phyloP scores from a whole-genome alignment of 2,888 invertebrate genomes.

The Leptinotarsa rubiginosa region DNA sequence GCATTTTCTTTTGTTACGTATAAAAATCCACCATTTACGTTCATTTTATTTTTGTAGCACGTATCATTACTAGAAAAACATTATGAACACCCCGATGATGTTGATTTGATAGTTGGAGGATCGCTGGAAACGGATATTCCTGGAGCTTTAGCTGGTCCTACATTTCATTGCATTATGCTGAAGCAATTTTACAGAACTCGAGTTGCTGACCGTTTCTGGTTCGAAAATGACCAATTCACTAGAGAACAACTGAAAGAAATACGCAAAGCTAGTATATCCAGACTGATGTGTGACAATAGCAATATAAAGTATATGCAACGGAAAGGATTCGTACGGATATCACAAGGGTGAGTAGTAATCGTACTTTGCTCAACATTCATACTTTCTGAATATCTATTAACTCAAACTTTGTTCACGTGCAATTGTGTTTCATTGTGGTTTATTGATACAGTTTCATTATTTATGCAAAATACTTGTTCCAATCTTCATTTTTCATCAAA shows the following conservation, averaged over 20 bases:
- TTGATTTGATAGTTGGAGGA: slow-evolving; percentile 87
- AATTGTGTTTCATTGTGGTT: not conserved
- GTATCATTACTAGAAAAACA: slow-evolving; percentile 72
- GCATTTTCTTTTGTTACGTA: too few species aligned
- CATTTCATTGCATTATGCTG: slow-evolving; percentile 85
- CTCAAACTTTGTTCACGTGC: not conserved
- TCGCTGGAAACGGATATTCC: slow-evolving; percentile 80
- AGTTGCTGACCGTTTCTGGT: slow-evolving; percentile 88
- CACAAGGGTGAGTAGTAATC: slow-evolving; percentile 66
- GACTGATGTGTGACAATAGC: slow-evolving; percentile 83
- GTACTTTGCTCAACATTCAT: not conserved
- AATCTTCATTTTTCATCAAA: too few species aligned
- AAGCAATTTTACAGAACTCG: slow-evolving; percentile 88
- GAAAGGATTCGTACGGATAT: slow-evolving; percentile 72
- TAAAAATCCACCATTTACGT: not conserved
- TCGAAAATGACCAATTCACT: slow-evolving; percentile 77
- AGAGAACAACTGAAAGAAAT: slow-evolving; percentile 82
- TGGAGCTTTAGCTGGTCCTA: slow-evolving; percentile 84
- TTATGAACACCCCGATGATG: slow-evolving; percentile 81
- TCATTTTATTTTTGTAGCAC: slow-evolving; percentile 66
- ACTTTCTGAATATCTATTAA: not conserved
- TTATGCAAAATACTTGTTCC: too few species aligned
- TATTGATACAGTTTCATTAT: too few species aligned
- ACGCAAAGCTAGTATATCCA: slow-evolving; percentile 79
- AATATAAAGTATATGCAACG: slow-evolving; percentile 61